phyloP scores from a whole-genome alignment of 2,888 invertebrate species.

The Heliconius erato region DNA sequence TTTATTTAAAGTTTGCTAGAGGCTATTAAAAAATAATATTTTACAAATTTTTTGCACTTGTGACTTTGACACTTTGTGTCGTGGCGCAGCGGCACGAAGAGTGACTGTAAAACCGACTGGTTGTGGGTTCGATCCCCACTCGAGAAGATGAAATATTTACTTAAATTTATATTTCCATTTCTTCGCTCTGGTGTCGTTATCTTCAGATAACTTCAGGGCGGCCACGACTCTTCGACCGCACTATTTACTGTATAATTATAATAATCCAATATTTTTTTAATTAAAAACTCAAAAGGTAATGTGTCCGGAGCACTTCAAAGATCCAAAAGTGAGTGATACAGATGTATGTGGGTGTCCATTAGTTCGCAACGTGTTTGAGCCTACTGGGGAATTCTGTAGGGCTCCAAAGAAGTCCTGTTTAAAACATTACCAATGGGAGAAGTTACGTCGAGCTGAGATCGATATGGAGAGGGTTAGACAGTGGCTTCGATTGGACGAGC shows the following conservation, averaged over 20 bases:
- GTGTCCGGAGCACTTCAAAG: slow-evolving; percentile 99
- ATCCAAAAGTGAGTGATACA: slow-evolving; percentile 93
- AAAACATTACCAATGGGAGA: slow-evolving; percentile 98
- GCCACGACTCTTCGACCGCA: too few relatives aligned
- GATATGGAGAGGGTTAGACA: slow-evolving; percentile 97
- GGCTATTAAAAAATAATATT: too few relatives aligned
- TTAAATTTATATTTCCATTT: too few relatives aligned
- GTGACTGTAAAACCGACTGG: too few relatives aligned
- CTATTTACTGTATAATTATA: too few relatives aligned
- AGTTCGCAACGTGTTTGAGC: slow-evolving; percentile 92
- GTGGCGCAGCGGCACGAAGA: too few relatives aligned
- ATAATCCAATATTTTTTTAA: neutral
- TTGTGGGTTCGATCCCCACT: too few relatives aligned
- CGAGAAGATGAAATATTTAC: too few relatives aligned
- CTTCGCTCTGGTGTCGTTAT: too few relatives aligned
- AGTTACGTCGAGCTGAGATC: slow-evolving; percentile 96
- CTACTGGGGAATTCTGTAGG: slow-evolving; percentile 94
- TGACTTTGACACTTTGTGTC: too few relatives aligned
- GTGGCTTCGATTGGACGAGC: slow-evolving; percentile 97
- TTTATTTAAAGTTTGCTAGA: neutral
- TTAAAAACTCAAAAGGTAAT: slow-evolving; percentile 85
- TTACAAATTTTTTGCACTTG: too few relatives aligned
- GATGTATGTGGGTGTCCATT: slow-evolving; percentile 98
- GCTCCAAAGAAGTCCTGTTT: slow-evolving; percentile 96
- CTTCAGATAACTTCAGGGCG: too few relatives aligned